Percentiles rank a stretch among this genome's conserved stretches.
Evolutionary conservation across 92 coral and sea anemone species (phyloP).

Genomic region (Porites evermanni): DNA sequence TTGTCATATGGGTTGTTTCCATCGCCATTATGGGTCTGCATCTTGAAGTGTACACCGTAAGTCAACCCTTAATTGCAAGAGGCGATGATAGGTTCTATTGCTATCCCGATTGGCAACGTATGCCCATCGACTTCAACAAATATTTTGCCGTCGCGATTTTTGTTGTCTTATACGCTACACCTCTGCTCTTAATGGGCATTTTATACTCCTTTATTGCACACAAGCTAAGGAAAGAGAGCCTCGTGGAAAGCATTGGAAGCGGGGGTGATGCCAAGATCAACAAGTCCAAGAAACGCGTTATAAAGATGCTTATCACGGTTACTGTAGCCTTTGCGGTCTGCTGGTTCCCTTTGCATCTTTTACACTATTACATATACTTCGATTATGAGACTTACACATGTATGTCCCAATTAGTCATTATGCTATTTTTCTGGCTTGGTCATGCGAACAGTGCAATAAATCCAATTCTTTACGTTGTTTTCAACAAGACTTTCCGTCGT

Average conservation of each 20-base stretch:
- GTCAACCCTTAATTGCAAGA: background rate
- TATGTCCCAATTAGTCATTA: conserved; percentile 46
- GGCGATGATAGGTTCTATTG: conserved; percentile 53
- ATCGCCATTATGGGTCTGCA: conserved; percentile 78
- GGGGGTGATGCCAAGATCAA: conserved; percentile 69
- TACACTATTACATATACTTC: conserved; percentile 89
- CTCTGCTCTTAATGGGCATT: conserved; percentile 81
- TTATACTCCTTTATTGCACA: conserved; percentile 75
- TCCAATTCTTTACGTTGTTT: conserved; percentile 78
- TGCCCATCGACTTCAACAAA: conserved; percentile 62
- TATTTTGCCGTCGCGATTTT: conserved; percentile 69
- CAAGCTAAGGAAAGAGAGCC: conserved; percentile 70
- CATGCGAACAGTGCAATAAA: conserved; percentile 92
- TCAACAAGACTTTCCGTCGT: conserved; percentile 85
- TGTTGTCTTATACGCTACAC: conserved; percentile 75
- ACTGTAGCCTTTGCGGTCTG: conserved; percentile 75
- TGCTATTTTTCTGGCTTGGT: conserved; percentile 85
- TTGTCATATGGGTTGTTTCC: conserved; percentile 73
- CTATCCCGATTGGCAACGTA: conserved; percentile 70
- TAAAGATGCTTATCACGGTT: conserved; percentile 81
- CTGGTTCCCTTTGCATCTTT: conserved; percentile 85
- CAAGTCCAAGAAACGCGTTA: conserved; percentile 83
- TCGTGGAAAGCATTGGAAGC: conserved; percentile 41
- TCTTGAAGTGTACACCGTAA: conserved; percentile 72
- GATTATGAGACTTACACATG: conserved; percentile 68